Percentiles rank a stretch among this genome's conserved stretches.
Conservation (phyloP, 1,140 invertebrate genomes). For the Drosophila tsacasi region DNA sequence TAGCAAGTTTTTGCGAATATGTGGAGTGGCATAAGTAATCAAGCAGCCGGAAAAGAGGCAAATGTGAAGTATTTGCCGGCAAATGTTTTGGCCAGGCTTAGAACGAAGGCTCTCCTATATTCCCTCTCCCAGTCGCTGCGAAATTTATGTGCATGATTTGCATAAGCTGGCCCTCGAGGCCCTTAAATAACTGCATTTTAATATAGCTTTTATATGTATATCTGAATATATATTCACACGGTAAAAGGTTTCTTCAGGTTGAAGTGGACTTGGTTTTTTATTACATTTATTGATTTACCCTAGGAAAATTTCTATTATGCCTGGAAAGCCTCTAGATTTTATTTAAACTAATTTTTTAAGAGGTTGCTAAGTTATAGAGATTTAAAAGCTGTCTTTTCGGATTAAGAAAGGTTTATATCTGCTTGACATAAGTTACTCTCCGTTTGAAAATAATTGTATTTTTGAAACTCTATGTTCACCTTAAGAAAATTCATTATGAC, state of each 20-base stretch:
- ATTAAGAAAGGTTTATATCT: not conserved
- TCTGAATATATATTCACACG: conserved; percentile 16
- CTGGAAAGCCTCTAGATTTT: not conserved
- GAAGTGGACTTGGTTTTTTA: not conserved
- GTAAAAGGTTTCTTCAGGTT: conserved; percentile 1
- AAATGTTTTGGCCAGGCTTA: conserved; percentile 45
- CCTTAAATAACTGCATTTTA: conserved; percentile 53
- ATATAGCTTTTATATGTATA: conserved; percentile 25
- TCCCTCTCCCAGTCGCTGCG: not conserved
- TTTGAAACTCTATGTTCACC: too few relatives aligned
- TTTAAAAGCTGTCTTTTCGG: not conserved
- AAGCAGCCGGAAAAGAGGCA: conserved; percentile 58
- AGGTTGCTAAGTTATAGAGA: too few relatives aligned
- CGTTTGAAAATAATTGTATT: not conserved
- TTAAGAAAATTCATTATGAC: not conserved
- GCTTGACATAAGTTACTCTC: too few relatives aligned
- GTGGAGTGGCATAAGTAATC: conserved; percentile 70
- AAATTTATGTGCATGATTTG: conserved; percentile 48
- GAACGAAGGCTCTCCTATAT: conserved; percentile 13
- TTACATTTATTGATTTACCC: not conserved
- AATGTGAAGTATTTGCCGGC: conserved; percentile 58
- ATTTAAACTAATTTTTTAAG: not conserved
- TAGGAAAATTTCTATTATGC: not conserved
- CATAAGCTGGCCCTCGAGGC: conserved; percentile 55
- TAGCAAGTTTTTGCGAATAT: conserved; percentile 3